Evolutionary conservation across 2,113 vertebrate species (phyloP).

Genomic region (Phasianus colchicus): DNA sequence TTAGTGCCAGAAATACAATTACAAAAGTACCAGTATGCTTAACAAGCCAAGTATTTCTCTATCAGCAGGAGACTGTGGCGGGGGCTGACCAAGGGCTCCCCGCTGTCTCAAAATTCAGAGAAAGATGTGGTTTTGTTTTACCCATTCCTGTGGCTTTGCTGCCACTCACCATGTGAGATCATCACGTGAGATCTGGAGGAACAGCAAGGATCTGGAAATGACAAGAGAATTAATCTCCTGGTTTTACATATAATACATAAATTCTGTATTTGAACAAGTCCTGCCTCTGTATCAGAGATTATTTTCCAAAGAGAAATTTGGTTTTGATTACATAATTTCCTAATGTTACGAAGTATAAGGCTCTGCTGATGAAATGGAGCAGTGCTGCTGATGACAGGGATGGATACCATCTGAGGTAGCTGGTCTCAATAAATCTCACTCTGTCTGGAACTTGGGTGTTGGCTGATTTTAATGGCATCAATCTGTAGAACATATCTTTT

Average conservation of each 20-base stretch:
- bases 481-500: neutral
- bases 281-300: neutral
- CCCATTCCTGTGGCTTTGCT: neutral
- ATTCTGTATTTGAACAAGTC: neutral
- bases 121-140: slow-evolving; percentile 14
- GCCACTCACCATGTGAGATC: neutral
- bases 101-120: neutral
- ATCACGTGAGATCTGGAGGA: too few species aligned
- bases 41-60: slow-evolving; percentile 62
- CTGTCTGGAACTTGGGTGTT: neutral
- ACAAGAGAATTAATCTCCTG: neutral
- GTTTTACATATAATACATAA: neutral
- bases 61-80: neutral
- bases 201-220: neutral
- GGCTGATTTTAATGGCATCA: neutral
- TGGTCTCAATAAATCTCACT: neutral
- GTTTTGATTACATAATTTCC: neutral
- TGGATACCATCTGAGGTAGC: neutral
- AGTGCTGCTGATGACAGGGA: neutral
- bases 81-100: neutral
- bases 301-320: neutral
- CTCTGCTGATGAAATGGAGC: neutral
- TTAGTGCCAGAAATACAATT: slow-evolving; percentile 66
- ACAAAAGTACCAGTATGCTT: slow-evolving; percentile 64
- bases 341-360: neutral